Conservation (phyloP, 2,113 vertebrate species). For the Chascanopsetta lugubris region DNA sequence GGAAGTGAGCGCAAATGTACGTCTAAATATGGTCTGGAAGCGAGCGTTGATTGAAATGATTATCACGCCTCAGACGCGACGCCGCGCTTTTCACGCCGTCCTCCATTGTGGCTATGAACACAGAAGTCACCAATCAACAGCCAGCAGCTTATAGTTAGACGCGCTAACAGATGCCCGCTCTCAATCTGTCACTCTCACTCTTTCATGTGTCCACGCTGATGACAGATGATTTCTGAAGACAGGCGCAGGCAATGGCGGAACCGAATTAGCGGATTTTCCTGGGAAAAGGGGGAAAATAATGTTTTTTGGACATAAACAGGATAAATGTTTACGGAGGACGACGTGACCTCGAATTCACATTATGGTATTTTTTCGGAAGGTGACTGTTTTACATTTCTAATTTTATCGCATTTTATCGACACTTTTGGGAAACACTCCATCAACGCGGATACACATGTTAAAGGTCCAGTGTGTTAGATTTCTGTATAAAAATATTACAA, state of each 20-base stretch:
- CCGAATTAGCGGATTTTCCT: neutral
- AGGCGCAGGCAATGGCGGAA: neutral
- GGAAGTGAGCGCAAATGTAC: neutral
- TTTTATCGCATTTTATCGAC: too few relatives aligned
- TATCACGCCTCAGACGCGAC: neutral
- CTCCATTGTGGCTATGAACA: neutral
- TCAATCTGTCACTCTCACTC: neutral
- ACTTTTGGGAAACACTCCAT: too few relatives aligned
- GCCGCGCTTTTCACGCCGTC: neutral
- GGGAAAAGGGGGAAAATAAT: neutral
- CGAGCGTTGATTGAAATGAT: neutral
- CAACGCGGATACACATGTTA: too few relatives aligned
- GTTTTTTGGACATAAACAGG: neutral
- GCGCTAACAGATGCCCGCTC: neutral
- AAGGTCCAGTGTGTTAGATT: too few relatives aligned
- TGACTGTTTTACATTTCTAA: too few relatives aligned
- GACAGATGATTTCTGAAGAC: slow-evolving; percentile 4
- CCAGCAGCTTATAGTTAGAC: neutral
- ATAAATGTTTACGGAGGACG: neutral
- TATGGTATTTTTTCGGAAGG: neutral
- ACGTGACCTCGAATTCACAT: neutral
- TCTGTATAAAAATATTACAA: too few relatives aligned
- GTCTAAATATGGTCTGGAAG: neutral
- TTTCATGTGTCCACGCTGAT: neutral
- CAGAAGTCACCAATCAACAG: neutral